These are phyloP conservation scores for Cnemophilus loriae DNA, from an alignment of 2,113 vertebrate species.

Conservation along the genomic window DNA sequence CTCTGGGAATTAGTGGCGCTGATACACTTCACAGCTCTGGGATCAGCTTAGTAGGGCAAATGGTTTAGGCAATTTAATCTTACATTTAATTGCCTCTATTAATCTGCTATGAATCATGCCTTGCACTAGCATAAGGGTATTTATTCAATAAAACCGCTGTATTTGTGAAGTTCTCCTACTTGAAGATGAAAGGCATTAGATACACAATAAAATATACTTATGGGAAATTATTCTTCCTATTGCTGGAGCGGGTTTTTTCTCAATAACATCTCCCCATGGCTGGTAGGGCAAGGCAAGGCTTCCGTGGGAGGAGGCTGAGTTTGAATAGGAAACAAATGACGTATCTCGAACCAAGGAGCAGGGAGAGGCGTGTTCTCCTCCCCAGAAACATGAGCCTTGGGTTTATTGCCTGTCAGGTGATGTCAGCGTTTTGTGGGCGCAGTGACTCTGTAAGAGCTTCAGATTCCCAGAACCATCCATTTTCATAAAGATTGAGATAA, in stretches of 20 bases:
- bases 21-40: slow-evolving; percentile 1
- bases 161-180: slow-evolving; percentile 15
- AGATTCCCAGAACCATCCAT: not conserved
- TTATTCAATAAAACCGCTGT: slow-evolving; percentile 26
- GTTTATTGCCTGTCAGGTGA: slow-evolving; percentile 29
- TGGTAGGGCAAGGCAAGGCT: not conserved
- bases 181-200: slow-evolving; percentile 21
- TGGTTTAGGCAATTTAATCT: slow-evolving; percentile 46
- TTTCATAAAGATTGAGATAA: not conserved
- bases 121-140: not conserved
- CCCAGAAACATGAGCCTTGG: not conserved
- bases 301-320: slow-evolving; percentile 32
- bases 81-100: slow-evolving; percentile 47
- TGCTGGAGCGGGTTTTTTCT: not conserved
- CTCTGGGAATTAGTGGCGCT: slow-evolving; percentile 32
- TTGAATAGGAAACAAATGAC: slow-evolving; percentile 61
- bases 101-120: slow-evolving; percentile 47
- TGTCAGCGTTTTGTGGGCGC: slow-evolving; percentile 25
- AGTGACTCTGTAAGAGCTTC: not conserved
- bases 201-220: slow-evolving; percentile 19
- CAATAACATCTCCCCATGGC: not conserved
- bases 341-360: not conserved
- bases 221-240: slow-evolving; percentile 31
- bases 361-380: slow-evolving; percentile 14
- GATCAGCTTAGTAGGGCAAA: slow-evolving; percentile 18